These are phyloP conservation scores for Cherax destructor DNA, from an alignment of 1,140 invertebrate species.

Conservation along the genomic window DNA sequence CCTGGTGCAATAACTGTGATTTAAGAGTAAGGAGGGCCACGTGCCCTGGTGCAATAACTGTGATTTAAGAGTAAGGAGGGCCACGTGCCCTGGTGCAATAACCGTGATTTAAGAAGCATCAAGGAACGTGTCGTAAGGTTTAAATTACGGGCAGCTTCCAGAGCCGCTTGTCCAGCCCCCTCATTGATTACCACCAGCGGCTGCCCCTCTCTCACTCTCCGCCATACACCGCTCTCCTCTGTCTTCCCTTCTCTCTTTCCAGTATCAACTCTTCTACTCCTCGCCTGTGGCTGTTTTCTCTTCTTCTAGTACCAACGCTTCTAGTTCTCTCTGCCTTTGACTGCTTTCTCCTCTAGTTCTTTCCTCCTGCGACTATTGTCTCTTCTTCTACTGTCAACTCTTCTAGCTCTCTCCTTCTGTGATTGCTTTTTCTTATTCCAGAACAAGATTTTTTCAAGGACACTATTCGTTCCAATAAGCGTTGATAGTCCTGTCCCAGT, in stretches of 20 bases:
- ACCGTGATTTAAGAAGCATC: not conserved
- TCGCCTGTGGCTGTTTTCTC: not conserved
- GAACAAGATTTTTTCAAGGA: too few species aligned
- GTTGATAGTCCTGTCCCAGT: too few species aligned
- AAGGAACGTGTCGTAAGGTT: not conserved
- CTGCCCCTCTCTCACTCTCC: too few species aligned
- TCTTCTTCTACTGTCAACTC: not conserved
- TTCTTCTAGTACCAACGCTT: not conserved
- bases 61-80: not conserved
- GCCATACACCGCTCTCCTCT: not conserved
- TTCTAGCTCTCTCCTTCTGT: not conserved
- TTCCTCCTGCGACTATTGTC: not conserved
- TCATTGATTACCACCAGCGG: not conserved
- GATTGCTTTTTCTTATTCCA: not conserved
- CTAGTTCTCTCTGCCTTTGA: conserved; percentile 7
- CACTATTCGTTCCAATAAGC: too few species aligned
- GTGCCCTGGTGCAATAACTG: too few species aligned
- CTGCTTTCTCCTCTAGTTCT: not conserved
- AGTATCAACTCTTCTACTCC: not conserved
- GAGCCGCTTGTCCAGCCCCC: not conserved
- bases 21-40: too few species aligned
- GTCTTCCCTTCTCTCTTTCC: conserved; percentile 17
- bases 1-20: too few species aligned
- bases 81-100: not conserved
- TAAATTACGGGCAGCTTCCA: not conserved